Conservation (phyloP, 35 echinoderm and acorn worm genomes). For the Ophioderma brevispina region DNA sequence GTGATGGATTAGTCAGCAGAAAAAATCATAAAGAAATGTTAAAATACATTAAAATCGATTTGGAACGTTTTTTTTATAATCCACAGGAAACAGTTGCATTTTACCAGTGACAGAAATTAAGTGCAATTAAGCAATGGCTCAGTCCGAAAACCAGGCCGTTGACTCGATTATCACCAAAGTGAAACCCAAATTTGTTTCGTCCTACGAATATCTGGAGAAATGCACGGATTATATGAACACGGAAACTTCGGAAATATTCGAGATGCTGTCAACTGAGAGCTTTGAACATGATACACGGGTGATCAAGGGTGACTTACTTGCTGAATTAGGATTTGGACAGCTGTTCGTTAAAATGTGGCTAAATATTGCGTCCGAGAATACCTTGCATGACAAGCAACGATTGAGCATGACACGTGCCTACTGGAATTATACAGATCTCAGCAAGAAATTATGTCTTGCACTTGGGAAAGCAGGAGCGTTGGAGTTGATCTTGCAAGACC, state of each 20-base stretch:
- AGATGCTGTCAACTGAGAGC: background rate
- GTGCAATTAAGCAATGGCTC: too few species aligned
- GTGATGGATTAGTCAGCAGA: too few species aligned
- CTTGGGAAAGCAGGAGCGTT: slow-evolving; percentile 51
- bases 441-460: slow-evolving; percentile 16
- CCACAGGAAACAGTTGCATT: too few species aligned
- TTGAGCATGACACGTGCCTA: slow-evolving; percentile 12
- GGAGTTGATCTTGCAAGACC: slow-evolving; percentile 57
- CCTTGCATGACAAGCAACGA: background rate
- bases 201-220: background rate
- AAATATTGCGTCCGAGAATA: background rate
- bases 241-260: background rate
- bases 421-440: slow-evolving; percentile 90
- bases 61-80: too few species aligned
- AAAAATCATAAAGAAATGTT: too few species aligned
- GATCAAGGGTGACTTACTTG: background rate
- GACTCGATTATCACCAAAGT: too few species aligned
- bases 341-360: background rate
- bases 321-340: background rate
- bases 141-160: too few species aligned
- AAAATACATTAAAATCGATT: too few species aligned
- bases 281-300: background rate
- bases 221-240: background rate
- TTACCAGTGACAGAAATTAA: too few species aligned
- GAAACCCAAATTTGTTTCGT: background rate